phyloP scores from a whole-genome alignment of 2,888 invertebrate species.

The Glaucopsyche alexis region DNA sequence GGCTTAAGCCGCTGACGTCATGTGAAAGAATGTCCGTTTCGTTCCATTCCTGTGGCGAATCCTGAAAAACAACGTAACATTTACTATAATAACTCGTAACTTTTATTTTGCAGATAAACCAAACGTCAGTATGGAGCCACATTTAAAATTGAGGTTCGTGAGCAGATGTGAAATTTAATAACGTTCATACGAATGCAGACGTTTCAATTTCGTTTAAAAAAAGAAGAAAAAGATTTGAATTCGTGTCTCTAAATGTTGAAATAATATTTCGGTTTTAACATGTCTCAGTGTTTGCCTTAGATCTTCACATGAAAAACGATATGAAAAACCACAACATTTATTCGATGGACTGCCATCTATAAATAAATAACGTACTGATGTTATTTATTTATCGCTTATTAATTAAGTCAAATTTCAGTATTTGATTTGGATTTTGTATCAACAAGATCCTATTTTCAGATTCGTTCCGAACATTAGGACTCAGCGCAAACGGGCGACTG shows the following conservation, averaged over 20 bases:
- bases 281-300: neutral
- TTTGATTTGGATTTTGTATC: neutral
- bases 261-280: neutral
- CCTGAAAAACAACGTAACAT: slow-evolving; percentile 33
- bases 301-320: neutral
- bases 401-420: neutral
- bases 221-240: neutral
- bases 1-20: slow-evolving; percentile 74
- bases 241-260: neutral
- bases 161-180: slow-evolving; percentile 11
- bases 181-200: neutral
- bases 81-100: neutral
- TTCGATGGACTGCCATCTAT: too few species aligned
- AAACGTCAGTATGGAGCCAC: neutral
- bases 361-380: too few species aligned
- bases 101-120: neutral
- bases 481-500: neutral
- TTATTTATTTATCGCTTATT: neutral
- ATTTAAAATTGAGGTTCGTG: neutral
- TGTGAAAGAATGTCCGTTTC: slow-evolving; percentile 74
- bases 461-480: neutral
- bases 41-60: slow-evolving; percentile 53
- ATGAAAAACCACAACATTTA: neutral
- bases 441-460: neutral
- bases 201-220: neutral